These are phyloP conservation scores for Catamblyrhynchus diadema DNA, from an alignment of 2,797 vertebrate species.

Conservation along the genomic window DNA sequence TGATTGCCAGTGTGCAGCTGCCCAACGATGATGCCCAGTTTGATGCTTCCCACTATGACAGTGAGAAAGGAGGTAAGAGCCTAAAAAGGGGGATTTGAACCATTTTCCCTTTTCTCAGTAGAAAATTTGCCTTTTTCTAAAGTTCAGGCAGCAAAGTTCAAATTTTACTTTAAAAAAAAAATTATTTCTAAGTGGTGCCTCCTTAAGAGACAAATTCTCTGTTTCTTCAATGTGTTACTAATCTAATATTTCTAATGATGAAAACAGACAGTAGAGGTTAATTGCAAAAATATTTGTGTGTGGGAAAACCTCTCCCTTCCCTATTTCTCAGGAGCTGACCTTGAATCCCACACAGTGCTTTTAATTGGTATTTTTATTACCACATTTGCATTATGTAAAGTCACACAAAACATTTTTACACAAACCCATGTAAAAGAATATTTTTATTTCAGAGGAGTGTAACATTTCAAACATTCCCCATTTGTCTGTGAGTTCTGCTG, in stretches of 20 bases:
- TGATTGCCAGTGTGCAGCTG: constrained; percentile 95
- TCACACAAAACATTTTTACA: not conserved
- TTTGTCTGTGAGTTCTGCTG: not conserved
- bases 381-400: not conserved
- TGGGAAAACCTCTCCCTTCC: not conserved
- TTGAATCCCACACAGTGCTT: not conserved
- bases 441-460: not conserved
- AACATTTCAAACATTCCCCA: not conserved
- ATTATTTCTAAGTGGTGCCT: not conserved
- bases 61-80: constrained; percentile 92
- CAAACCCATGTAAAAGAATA: accelerated
- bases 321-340: not conserved
- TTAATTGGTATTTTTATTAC: not conserved
- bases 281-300: not conserved
- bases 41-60: constrained; percentile 97
- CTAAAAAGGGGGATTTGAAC: accelerated
- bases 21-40: constrained; percentile 97
- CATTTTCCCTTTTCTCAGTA: accelerated
- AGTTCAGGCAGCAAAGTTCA: not conserved
- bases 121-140: not conserved
- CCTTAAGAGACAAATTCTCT: accelerated
- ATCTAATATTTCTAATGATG: not conserved
- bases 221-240: not conserved
- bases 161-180: not conserved
- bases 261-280: not conserved